Evolutionary conservation across 2,797 vertebrate species (phyloP).

Genomic region (Myotis daubentonii): DNA sequence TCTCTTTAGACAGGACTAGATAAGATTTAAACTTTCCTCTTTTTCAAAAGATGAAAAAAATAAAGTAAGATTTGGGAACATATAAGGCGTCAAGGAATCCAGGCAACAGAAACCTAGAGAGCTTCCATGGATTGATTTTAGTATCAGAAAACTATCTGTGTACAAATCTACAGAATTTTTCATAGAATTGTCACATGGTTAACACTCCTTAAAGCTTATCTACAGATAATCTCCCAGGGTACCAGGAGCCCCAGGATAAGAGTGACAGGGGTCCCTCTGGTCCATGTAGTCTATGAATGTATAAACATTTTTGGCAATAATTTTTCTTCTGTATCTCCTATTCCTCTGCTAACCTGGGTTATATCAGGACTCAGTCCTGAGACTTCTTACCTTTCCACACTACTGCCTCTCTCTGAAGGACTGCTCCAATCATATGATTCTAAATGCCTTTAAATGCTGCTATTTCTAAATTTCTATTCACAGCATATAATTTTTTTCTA

Average conservation of each 20-base stretch:
- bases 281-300: background rate
- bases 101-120: background rate
- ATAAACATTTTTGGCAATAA: background rate
- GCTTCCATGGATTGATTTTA: background rate
- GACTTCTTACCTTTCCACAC: background rate
- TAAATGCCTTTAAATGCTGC: background rate
- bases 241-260: background rate
- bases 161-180: background rate
- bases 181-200: background rate
- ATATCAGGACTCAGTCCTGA: background rate
- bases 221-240: background rate
- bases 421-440: background rate
- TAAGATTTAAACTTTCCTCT: background rate
- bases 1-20: background rate
- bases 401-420: background rate
- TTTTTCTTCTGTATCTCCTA: background rate
- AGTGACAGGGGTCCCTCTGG: background rate
- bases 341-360: background rate
- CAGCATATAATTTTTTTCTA: background rate
- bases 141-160: background rate
- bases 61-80: slow-evolving; percentile 24
- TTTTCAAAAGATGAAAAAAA: background rate
- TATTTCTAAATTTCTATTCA: background rate
- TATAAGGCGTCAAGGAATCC: background rate
- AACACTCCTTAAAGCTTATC: background rate